Evolutionary conservation across 1,140 invertebrate genomes (phyloP), one percentile per base, ranked within the genome.

Genomic region (Bombus superbus): DNA sequence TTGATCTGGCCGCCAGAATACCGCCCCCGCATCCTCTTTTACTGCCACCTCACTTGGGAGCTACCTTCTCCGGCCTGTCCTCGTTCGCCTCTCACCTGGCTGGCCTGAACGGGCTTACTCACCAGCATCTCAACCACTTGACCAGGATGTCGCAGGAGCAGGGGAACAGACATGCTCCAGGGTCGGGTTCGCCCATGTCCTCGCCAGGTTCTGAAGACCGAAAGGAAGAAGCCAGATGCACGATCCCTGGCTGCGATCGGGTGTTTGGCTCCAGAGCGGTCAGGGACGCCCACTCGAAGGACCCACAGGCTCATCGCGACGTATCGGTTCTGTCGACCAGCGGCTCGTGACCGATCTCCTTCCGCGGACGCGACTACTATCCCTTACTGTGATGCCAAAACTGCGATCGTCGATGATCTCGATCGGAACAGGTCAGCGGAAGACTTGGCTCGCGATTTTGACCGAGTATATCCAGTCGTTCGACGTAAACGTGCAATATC

Each of bases 231-330:
- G 96, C 95, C 68, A 94, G 95, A 38, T 97, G 96, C 90, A 96
- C 96, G 2, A 94, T 96, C 3, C 95, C 95, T 9, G 96, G 96
- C 1, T 97, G 97, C 92, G 95, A 96, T 10, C 95, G 96, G 84
- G 94, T 97, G 1, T 97, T 97, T 93, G 95, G 95, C 8, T 96
- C 96, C 11, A 93, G 95, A 38, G 96, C 96, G 44, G 96, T 96
- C 73, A 93, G 96, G 11, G 96, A 97, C 89, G 94, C 95, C 25
- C 96, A 97, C 92, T 95, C 95, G 44, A 95, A 96, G 74, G 96
- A 96, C 89, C 94, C 93, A 9, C 94, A 94, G 79, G 94, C 94
- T 38, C 95, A 96, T 92, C 91, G 94, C 81, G 95, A 95, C 40
- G 89, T 94, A 13, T 75, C 92, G 69, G 87, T 92, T 59, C 71